Evolutionary conservation across 2,797 vertebrate genomes (phyloP).

Genomic region (Arrhamphus sclerolepis): DNA sequence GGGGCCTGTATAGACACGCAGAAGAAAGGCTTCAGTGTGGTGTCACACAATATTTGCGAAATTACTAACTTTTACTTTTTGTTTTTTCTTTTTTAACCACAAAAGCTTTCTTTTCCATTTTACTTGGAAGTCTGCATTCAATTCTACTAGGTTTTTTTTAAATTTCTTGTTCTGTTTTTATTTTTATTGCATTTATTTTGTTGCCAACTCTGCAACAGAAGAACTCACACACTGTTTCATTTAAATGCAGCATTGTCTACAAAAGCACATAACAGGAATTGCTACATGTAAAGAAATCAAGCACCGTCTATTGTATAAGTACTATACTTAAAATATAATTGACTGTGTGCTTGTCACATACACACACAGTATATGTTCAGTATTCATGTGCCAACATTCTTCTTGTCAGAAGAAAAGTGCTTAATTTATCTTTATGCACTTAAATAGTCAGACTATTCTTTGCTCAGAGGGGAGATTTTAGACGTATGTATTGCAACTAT

Average conservation of each 20-base stretch:
- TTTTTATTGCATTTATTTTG: no score
- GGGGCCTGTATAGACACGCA: slow-evolving; percentile 50
- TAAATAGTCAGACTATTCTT: background rate
- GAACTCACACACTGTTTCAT: background rate
- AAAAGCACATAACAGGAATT: slow-evolving; percentile 5
- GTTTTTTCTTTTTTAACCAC: background rate
- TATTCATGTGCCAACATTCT: background rate
- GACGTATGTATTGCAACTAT: background rate
- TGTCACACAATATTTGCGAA: slow-evolving; percentile 10
- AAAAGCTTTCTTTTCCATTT: slow-evolving; percentile 25
- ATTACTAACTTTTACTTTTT: slow-evolving; percentile 53
- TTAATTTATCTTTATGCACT: no score
- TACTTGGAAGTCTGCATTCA: slow-evolving; percentile 35
- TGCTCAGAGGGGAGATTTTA: background rate
- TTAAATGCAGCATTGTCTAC: slow-evolving; percentile 13
- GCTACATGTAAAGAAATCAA: background rate
- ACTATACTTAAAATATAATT: no score
- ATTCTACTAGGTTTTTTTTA: slow-evolving; percentile 10
- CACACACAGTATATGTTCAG: background rate
- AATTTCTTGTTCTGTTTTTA: slow-evolving; percentile 10
- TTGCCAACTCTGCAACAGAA: no score
- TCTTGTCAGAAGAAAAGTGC: background rate
- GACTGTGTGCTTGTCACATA: background rate
- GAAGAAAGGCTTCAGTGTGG: background rate
- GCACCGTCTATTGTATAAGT: background rate